Evolutionary conservation across 2,888 invertebrate species (phyloP).

Genomic region (Acrobasis repandana): DNA sequence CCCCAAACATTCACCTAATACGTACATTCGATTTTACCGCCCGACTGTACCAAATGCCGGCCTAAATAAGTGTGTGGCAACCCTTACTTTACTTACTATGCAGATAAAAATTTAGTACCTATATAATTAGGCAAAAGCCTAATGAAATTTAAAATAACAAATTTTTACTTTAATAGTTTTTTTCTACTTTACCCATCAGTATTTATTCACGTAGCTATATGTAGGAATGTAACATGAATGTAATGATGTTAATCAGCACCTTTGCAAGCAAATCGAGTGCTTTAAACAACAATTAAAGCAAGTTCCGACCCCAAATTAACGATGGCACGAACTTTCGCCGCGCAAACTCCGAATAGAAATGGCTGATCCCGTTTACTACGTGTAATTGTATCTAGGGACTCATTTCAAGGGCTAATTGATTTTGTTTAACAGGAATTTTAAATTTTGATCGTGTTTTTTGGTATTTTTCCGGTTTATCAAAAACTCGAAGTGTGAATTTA

Average conservation of each 20-base stretch:
- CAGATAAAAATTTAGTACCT: no score
- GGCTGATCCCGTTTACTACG: conserved; percentile 37
- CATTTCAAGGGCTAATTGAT: conserved; percentile 22
- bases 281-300: conserved; percentile 65
- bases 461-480: no score
- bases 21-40: no score
- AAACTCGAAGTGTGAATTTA: no score
- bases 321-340: conserved; percentile 59
- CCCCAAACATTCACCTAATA: no score
- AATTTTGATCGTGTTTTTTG: background rate
- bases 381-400: conserved; percentile 28
- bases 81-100: no score
- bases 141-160: no score
- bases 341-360: conserved; percentile 48
- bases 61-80: no score
- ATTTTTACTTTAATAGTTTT: background rate
- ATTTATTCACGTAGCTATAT: conserved; percentile 13
- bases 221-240: conserved; percentile 26
- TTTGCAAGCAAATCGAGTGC: conserved; percentile 54
- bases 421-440: conserved; percentile 7
- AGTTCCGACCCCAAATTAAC: conserved; percentile 62
- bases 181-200: background rate
- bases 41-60: no score
- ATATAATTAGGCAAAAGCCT: no score
- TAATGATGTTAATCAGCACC: conserved; percentile 63